Conservation (phyloP, 2,888 invertebrate genomes). For the Dynastes maya region DNA sequence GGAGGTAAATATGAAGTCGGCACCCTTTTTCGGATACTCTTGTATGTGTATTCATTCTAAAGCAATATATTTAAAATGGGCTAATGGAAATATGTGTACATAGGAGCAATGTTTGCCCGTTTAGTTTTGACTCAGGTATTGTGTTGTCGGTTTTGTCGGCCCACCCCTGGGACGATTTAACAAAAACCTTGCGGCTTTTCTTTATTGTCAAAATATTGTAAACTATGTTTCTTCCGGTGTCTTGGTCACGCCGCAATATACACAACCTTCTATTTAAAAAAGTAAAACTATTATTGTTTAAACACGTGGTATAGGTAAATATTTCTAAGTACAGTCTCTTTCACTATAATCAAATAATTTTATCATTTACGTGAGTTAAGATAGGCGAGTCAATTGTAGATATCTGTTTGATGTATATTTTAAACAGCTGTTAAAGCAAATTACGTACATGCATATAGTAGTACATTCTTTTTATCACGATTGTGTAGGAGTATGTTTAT, state of each 20-base stretch:
- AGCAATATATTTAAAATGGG: slow-evolving; percentile 67
- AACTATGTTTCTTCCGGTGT: slow-evolving; percentile 63
- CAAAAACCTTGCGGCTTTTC: slow-evolving; percentile 62
- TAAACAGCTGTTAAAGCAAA: too few species aligned
- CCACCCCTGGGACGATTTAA: slow-evolving; percentile 63
- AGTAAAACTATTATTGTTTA: slow-evolving; percentile 24
- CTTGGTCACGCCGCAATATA: slow-evolving; percentile 40
- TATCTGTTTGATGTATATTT: too few species aligned
- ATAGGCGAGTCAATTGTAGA: too few species aligned
- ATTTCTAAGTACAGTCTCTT: background rate
- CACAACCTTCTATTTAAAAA: slow-evolving; percentile 21
- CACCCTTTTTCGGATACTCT: slow-evolving; percentile 58
- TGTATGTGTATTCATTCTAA: slow-evolving; percentile 62
- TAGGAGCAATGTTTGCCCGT: slow-evolving; percentile 65
- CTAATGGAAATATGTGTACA: slow-evolving; percentile 67
- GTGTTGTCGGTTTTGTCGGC: slow-evolving; percentile 58
- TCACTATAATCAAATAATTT: background rate
- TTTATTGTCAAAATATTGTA: slow-evolving; percentile 61
- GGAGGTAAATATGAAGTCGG: slow-evolving; percentile 59
- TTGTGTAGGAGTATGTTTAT: too few species aligned
- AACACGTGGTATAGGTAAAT: slow-evolving; percentile 3
- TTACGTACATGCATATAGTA: too few species aligned
- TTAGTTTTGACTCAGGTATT: slow-evolving; percentile 65
- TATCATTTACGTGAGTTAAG: background rate
- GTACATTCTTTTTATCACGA: too few species aligned